Percentiles rank a stretch among this genome's conserved stretches.
phyloP scores from a whole-genome alignment of 2,797 vertebrate species.

The Hirundo rustica region DNA sequence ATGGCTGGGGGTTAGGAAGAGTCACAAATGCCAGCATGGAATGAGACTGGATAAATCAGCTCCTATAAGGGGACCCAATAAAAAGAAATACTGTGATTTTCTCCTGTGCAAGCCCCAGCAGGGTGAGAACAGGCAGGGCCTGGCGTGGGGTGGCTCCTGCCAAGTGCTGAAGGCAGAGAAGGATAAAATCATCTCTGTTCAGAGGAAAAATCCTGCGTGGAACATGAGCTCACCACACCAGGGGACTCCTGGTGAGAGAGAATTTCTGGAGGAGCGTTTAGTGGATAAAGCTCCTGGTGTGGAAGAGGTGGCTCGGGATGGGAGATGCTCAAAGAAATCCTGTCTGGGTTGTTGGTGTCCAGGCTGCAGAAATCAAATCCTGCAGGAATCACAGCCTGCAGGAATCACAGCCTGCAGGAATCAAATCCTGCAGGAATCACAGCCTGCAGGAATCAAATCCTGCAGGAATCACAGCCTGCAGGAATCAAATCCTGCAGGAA shows the following conservation, averaged over 20 bases:
- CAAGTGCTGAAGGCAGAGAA: background rate
- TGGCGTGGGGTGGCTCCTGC: rapidly evolving
- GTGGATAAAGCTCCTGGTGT: background rate
- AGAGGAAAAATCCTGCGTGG: background rate
- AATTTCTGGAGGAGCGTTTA: background rate
- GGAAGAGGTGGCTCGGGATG: background rate
- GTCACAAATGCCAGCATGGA: background rate
- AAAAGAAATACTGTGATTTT: background rate
- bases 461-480: rapidly evolving
- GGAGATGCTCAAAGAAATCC: background rate
- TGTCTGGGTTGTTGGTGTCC: background rate
- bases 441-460: too few species aligned
- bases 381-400: background rate
- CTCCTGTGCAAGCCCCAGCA: background rate
- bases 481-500: background rate
- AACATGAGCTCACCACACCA: background rate
- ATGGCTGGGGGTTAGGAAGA: background rate
- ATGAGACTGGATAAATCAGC: background rate
- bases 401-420: background rate
- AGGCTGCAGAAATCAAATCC: background rate
- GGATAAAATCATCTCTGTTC: background rate
- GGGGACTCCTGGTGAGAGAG: background rate
- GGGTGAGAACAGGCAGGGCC: rapidly evolving
- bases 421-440: background rate
- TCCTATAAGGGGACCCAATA: background rate